A percentile compares a stretch with the other conserved stretches of the same genome.
Evolutionary conservation across 2,888 invertebrate genomes (phyloP).

Genomic region (Aphodius granarius): DNA sequence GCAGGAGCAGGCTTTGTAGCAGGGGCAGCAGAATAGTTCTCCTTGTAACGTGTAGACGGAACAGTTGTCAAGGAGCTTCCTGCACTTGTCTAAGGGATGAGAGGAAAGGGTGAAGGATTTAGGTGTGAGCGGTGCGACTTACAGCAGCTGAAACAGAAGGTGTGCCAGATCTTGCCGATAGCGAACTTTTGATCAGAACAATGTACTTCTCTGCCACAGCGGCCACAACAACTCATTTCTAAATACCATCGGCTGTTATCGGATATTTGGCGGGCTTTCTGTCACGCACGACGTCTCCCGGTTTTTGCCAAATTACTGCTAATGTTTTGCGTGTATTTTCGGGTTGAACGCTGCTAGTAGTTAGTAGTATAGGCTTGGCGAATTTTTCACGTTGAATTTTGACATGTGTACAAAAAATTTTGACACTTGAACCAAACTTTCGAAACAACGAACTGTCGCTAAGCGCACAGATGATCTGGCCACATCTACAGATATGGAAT

Average conservation of each 20-base stretch:
- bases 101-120: not conserved
- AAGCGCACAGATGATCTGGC: not conserved
- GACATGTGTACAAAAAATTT: constrained; percentile 13
- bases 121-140: constrained; percentile 35
- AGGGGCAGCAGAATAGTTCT: constrained; percentile 49
- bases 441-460: not conserved
- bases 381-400: constrained; percentile 24
- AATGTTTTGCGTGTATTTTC: not conserved
- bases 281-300: not conserved
- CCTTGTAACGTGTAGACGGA: constrained; percentile 43
- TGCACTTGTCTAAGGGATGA: constrained; percentile 45
- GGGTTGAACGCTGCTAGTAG: constrained; percentile 2
- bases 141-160: constrained; percentile 52
- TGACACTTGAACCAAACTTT: not conserved
- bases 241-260: constrained; percentile 11
- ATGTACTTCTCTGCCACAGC: constrained; percentile 50
- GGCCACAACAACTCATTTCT: constrained; percentile 40
- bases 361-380: not conserved
- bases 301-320: not conserved
- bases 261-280: not conserved
- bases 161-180: constrained; percentile 50
- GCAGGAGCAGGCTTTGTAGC: constrained; percentile 35
- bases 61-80: constrained; percentile 46
- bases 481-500: not conserved
- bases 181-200: constrained; percentile 49